These are phyloP conservation scores for Hydrochoerus hydrochaeris DNA, from an alignment of 2,113 vertebrate species.

Conservation along the genomic window DNA sequence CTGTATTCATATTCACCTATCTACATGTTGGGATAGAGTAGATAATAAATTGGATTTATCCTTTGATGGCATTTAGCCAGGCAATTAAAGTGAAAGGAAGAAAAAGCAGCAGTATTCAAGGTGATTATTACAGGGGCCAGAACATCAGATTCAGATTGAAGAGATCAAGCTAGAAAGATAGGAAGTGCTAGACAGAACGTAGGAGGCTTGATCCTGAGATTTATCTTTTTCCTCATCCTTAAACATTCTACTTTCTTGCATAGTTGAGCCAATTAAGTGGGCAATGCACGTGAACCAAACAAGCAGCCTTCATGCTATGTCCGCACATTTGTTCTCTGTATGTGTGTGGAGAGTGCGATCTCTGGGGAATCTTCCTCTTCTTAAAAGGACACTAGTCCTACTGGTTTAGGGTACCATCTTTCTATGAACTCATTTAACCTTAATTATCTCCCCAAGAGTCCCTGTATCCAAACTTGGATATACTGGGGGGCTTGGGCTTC, in stretches of 20 bases:
- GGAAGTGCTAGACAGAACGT: background rate
- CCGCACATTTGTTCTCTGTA: background rate
- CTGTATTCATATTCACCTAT: background rate
- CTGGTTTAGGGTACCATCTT: background rate
- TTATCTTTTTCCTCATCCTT: background rate
- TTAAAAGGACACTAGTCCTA: background rate
- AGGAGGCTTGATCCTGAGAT: background rate
- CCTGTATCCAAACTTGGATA: background rate
- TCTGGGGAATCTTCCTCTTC: background rate
- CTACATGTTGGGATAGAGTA: background rate
- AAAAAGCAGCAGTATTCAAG: background rate
- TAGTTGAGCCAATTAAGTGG: background rate
- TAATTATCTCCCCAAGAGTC: background rate
- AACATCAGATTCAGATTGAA: background rate
- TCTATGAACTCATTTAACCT: background rate
- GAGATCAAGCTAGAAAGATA: background rate
- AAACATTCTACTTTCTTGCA: background rate
- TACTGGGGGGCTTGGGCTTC: background rate
- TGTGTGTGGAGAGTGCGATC: background rate
- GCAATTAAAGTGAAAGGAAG: background rate
- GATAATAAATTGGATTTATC: background rate
- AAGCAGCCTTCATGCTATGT: background rate
- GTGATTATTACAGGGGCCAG: background rate
- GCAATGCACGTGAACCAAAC: background rate
- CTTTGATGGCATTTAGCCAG: background rate